Percentiles rank a stretch among this genome's conserved stretches.
Conservation (phyloP, 2,113 vertebrate species). For the Oreochromis spilurus region DNA sequence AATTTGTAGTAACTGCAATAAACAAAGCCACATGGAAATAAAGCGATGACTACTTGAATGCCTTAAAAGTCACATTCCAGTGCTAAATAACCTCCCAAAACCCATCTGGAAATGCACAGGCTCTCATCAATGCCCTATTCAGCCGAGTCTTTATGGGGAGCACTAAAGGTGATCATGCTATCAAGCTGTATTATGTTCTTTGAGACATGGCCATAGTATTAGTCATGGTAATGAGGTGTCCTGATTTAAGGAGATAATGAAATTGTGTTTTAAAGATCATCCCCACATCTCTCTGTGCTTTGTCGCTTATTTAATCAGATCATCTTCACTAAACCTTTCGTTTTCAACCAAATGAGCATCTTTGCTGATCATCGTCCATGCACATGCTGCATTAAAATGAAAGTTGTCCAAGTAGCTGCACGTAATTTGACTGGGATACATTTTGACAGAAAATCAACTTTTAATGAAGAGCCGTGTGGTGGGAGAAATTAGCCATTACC, state of each 20-base stretch:
- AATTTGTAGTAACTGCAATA: neutral
- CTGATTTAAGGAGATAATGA: neutral
- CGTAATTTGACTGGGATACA: constrained; percentile 83
- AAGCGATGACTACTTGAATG: neutral
- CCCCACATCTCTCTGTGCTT: neutral
- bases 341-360: constrained; percentile 16
- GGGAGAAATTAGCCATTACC: constrained; percentile 73
- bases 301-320: constrained; percentile 1
- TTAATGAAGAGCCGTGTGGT: constrained; percentile 84
- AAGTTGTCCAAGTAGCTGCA: constrained; percentile 74
- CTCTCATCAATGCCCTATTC: constrained; percentile 1
- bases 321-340: neutral
- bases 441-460: constrained; percentile 89
- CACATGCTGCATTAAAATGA: constrained; percentile 29
- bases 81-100: neutral
- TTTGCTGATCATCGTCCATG: constrained; percentile 39
- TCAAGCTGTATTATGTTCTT: constrained; percentile 9
- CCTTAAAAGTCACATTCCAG: neutral
- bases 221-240: constrained; percentile 6
- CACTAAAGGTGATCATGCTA: neutral
- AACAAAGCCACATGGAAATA: neutral
- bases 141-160: neutral
- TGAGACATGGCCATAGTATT: neutral
- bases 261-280: neutral
- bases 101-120: neutral